phyloP scores from a whole-genome alignment of 1,140 invertebrate genomes.

The Andricus grossulariae region DNA sequence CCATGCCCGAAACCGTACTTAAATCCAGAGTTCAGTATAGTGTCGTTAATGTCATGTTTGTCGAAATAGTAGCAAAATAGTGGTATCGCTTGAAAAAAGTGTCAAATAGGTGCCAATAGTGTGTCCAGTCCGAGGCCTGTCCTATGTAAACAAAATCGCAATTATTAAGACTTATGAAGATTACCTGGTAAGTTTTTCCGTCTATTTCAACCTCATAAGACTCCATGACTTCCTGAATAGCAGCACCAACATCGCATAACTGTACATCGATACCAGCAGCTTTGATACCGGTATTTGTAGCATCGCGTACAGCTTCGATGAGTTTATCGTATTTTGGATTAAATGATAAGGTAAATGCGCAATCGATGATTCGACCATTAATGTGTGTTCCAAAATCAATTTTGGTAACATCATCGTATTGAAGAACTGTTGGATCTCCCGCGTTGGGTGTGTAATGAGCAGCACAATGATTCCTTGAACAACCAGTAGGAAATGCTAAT shows the following conservation, averaged over 20 bases:
- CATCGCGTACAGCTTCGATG: constrained; percentile 96
- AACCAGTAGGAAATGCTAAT: constrained; percentile 98
- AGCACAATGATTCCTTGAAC: constrained; percentile 98
- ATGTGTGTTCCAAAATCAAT: constrained; percentile 99
- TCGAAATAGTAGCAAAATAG: too few species aligned
- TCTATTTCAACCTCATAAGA: constrained; percentile 99
- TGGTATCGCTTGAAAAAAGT: too few species aligned
- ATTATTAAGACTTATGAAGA: constrained; percentile 1
- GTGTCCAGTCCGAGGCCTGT: too few species aligned
- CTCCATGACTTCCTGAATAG: constrained; percentile 99
- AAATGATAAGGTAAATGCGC: constrained; percentile 98
- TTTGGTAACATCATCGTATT: constrained; percentile 98
- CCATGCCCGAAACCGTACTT: too few species aligned
- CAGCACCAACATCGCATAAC: constrained; percentile 97
- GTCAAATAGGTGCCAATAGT: too few species aligned
- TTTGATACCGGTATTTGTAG: constrained; percentile 98
- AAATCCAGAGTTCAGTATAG: too few species aligned
- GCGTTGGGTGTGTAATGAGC: constrained; percentile 99
- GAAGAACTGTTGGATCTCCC: constrained; percentile 95
- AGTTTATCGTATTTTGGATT: constrained; percentile 98
- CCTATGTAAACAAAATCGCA: not conserved
- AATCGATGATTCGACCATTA: constrained; percentile 99
- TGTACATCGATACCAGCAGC: constrained; percentile 97
- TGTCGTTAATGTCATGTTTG: too few species aligned
- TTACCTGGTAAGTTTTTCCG: constrained; percentile 94